Evolutionary conservation across 2,888 invertebrate species (phyloP), one percentile per base, ranked within the genome.

Genomic region (Yponomeuta malinellus): DNA sequence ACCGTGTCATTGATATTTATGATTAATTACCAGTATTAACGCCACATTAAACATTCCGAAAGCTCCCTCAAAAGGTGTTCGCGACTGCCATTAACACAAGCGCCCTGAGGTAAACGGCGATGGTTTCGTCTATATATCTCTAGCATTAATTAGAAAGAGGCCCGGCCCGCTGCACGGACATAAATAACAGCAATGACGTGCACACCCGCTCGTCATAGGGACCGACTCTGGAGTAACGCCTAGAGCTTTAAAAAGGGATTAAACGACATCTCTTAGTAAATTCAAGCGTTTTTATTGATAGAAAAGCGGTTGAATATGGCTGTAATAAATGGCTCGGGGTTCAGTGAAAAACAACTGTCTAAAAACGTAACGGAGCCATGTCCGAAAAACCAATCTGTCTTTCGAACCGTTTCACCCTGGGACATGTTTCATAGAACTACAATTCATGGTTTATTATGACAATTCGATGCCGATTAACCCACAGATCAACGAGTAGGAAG

Each of bases 161-260:
- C 84, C 80, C 77, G 77, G 77, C 80, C 80, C 81, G 81, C 78
- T 76, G 79, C 76, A 79, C 12, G 23, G n/a, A 48, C 82, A 87
- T 86, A 86, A 86, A 87, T 85, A 86, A 86, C 82, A 81, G 85
- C 84, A 85, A 82, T 83, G 81, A 83, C 80, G 83, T 76, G 75
- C 97, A 90, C 97, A 98, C 98, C 89, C 74, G 64, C 72, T 97
- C 98, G 90, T 99, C 98, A 74, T 96, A 95, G 97, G 73, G 95
- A 86, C 95, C 81, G 82, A 78, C 75, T 84, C 48, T 15, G 59
- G 59, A n/a, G 59, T 80, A 68, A 68, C 9, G 15, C 10, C 10
- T 48, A 48, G 67, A 37, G 2, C 33, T 2, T 4, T 5, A 33
- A 33, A 33, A 43, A 43, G 43, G 43, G 8, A 8, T 43, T 43